phyloP scores from a whole-genome alignment of 2,797 vertebrate genomes.

The Heteromormyrus szaboi region DNA sequence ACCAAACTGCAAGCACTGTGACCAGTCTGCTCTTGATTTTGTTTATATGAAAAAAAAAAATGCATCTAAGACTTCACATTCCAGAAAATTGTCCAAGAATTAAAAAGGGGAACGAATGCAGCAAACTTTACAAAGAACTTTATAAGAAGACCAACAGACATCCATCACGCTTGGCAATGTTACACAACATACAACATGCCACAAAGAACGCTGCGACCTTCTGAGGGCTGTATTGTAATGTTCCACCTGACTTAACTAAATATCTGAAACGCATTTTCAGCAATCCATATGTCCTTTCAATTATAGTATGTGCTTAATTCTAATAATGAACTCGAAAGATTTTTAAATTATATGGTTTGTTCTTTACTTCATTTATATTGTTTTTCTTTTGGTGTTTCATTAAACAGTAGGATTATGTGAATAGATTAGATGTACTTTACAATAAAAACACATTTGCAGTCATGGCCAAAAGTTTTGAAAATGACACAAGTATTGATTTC shows the following conservation, averaged over 20 bases:
- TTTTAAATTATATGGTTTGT: background rate
- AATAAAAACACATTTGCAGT: background rate
- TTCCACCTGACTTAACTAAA: background rate
- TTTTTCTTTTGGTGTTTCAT: background rate
- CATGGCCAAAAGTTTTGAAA: background rate
- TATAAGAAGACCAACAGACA: background rate
- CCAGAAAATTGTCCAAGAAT: background rate
- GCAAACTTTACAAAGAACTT: background rate
- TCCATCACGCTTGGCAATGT: background rate
- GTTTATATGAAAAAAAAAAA: background rate
- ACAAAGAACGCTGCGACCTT: background rate
- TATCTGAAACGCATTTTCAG: background rate
- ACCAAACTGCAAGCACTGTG: background rate
- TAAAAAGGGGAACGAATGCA: background rate
- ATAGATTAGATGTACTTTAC: background rate
- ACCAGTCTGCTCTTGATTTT: background rate
- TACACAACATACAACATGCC: background rate
- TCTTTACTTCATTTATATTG: background rate
- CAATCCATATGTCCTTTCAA: background rate
- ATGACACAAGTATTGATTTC: background rate
- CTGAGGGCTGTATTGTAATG: background rate
- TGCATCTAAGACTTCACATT: background rate
- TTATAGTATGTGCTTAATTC: background rate
- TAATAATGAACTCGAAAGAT: background rate
- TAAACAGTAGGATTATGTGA: background rate